Base-by-base conservation (phyloP, 1,140 invertebrate genomes). In the Antheraea mylitta region DNA sequence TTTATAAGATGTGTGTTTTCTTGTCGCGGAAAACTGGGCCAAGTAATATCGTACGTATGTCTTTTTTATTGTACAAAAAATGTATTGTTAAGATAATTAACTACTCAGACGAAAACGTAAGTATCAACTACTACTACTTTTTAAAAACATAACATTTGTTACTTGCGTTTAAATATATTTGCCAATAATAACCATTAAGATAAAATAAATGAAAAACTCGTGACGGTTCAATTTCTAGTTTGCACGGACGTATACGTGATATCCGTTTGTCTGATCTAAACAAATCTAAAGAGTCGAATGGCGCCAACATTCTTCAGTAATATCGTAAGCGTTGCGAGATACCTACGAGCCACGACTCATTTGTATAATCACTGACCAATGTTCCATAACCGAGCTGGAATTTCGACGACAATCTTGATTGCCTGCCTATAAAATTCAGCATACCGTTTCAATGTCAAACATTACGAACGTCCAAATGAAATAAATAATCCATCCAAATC, bases 361-460 rank as follows among this genome's bases (percentile, higher is more conserved):
- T 59, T 71, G 67, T 80, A 76, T 72, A 73, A 78, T 79, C 72
- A 76, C 71, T 72, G 72, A 73, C 69, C 75, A 86, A 81, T 72
- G 75, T 76, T 78, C 74, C 80, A 80, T 80, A 87, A 79, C 80
- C 74, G 77, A 74, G 64, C 66, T 68, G 77, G 70, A 74, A 76
- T 81, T 79, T 81, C 68, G 69, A 74, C 72, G 76, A 77, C 77
- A 79, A 77, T 80, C 79, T 85, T 80, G 71, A 82, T 84, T 89
- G 89, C 86, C 87, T 82, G 83, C 79, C 80, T 80, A 76, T 90
- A 88, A 90, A 87, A 81, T 74, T 82, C 78, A 84, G 78, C 82
- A 78, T 87, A 90, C 85, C 83, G 77, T 81, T 79, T 83, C 88
- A 90, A 90, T 90, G 88, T 80, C 88, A 61, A 36, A 22, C 45